These are phyloP conservation scores for Fregetta grallaria DNA, from an alignment of 2,113 vertebrate genomes.

Conservation along the genomic window DNA sequence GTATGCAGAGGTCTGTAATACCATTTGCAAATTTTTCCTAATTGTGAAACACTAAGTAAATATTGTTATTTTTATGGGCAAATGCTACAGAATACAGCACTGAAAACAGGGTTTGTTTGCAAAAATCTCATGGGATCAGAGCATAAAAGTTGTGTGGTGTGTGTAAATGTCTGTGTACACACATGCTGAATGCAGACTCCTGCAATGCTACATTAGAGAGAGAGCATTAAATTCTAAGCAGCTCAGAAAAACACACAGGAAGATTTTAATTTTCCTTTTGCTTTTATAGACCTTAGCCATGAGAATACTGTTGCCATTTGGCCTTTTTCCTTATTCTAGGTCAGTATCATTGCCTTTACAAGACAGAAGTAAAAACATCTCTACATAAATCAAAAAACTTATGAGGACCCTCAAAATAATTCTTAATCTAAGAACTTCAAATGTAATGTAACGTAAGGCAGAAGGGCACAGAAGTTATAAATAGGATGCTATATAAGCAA, in stretches of 20 bases:
- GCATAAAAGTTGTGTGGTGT: background rate
- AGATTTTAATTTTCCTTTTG: constrained; percentile 9
- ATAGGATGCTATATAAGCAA: background rate
- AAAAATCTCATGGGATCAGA: background rate
- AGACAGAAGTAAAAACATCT: background rate
- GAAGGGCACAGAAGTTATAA: background rate
- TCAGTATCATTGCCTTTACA: background rate
- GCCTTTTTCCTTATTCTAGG: background rate
- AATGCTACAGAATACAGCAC: background rate
- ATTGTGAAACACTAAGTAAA: background rate
- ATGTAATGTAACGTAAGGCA: background rate
- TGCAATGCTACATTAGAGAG: background rate
- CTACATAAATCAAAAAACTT: background rate
- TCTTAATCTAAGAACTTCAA: background rate
- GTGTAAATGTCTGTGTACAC: background rate
- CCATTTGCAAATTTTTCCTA: background rate
- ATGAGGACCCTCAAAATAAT: background rate
- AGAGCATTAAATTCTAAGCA: background rate
- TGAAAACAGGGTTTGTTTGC: background rate
- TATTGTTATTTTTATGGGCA: background rate
- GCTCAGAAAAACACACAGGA: background rate
- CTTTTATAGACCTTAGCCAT: background rate
- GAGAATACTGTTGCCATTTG: background rate
- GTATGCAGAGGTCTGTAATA: background rate
- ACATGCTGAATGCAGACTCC: background rate